Percentiles rank a stretch among this genome's conserved stretches.
phyloP scores from a whole-genome alignment of 2,113 vertebrate species.

The Gasterosteus nipponicus region DNA sequence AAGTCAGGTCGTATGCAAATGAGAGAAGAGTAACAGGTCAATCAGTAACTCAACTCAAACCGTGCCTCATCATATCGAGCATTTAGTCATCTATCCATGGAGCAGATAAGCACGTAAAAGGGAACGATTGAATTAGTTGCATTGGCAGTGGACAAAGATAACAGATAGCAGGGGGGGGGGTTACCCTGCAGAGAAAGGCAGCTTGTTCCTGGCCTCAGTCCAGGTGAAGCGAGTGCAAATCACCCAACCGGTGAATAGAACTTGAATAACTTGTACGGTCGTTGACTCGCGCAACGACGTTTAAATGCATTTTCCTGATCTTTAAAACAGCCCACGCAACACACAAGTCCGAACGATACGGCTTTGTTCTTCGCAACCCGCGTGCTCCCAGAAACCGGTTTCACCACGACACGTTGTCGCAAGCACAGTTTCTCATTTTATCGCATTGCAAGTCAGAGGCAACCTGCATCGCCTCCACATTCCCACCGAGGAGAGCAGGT shows the following conservation, averaged over 20 bases:
- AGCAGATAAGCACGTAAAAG: no score
- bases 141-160: no score
- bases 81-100: no score
- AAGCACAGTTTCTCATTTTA: background rate
- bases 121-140: no score
- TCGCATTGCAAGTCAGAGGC: background rate
- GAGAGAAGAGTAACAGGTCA: background rate
- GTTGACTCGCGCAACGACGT: background rate
- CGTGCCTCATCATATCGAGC: no score
- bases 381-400: background rate
- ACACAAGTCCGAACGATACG: background rate
- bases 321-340: no score
- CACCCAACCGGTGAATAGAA: background rate
- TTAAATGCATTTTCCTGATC: no score
- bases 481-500: background rate
- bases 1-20: slow-evolving; percentile 14
- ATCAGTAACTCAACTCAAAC: background rate
- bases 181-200: background rate
- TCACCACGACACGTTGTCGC: background rate
- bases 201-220: background rate
- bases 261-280: background rate
- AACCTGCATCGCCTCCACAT: background rate
- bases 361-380: background rate
- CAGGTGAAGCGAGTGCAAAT: background rate
- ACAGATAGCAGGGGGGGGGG: background rate